These are phyloP conservation scores for Bactericera cockerelli DNA, from an alignment of 1,140 invertebrate species.

Conservation along the genomic window DNA sequence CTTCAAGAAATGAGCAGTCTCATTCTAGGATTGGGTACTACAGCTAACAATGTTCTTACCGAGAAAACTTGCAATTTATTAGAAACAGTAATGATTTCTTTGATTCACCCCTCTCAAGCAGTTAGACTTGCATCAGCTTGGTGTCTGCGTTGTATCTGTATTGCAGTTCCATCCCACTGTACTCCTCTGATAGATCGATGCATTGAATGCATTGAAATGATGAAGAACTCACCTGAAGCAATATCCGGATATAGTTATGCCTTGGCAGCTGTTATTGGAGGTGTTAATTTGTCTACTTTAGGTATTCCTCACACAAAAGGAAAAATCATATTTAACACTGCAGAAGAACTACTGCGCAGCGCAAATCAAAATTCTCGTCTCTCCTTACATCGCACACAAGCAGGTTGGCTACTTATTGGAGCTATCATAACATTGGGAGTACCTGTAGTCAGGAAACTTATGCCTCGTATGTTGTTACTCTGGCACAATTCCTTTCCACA, in stretches of 20 bases:
- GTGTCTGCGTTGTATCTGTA: slow-evolving; percentile 80
- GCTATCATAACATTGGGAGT: slow-evolving; percentile 86
- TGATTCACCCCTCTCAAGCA: slow-evolving; percentile 84
- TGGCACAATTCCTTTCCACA: slow-evolving; percentile 98
- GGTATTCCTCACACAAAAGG: slow-evolving; percentile 93
- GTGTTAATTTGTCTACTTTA: slow-evolving; percentile 74
- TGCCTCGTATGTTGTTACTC: slow-evolving; percentile 82
- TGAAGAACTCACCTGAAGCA: slow-evolving; percentile 82
- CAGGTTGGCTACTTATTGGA: slow-evolving; percentile 93
- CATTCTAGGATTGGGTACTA: slow-evolving; percentile 76
- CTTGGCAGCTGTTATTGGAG: slow-evolving; percentile 80
- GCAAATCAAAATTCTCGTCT: slow-evolving; percentile 94
- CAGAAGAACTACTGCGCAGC: slow-evolving; percentile 88
- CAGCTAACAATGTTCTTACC: slow-evolving; percentile 69
- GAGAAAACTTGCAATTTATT: slow-evolving; percentile 59
- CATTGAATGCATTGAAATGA: slow-evolving; percentile 68
- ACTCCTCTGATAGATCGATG: slow-evolving; percentile 81
- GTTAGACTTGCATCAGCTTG: slow-evolving; percentile 84
- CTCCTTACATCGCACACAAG: slow-evolving; percentile 85
- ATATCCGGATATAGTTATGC: slow-evolving; percentile 88
- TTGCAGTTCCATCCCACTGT: slow-evolving; percentile 84
- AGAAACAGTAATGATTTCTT: slow-evolving; percentile 54
- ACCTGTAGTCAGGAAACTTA: slow-evolving; percentile 70
- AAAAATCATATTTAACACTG: slow-evolving; percentile 92
- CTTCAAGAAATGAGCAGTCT: slow-evolving; percentile 80